Percentiles rank a stretch among this genome's conserved stretches.
phyloP scores from a whole-genome alignment of 2,797 vertebrate genomes.

The Spinus pinus region DNA sequence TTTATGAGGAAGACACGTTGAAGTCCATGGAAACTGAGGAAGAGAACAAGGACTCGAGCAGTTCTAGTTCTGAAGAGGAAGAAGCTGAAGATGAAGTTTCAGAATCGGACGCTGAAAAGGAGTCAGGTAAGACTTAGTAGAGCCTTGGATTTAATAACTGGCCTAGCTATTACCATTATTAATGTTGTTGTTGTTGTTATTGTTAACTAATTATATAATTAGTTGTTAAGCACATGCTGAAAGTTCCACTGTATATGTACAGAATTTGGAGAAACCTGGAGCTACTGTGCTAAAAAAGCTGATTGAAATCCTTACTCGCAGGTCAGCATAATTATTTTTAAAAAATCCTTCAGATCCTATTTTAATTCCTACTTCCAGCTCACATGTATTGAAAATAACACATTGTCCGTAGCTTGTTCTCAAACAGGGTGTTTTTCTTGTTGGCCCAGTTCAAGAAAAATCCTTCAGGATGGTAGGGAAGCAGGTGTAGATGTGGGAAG shows the following conservation, averaged over 20 bases:
- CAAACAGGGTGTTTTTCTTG: not conserved
- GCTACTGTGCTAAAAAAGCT: not conserved
- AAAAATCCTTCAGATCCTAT: not conserved
- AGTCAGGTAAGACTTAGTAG: constrained; percentile 63
- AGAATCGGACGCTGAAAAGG: constrained; percentile 77
- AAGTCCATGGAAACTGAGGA: constrained; percentile 72
- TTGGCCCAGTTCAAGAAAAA: not conserved
- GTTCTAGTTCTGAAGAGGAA: constrained; percentile 78
- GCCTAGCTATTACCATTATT: not conserved
- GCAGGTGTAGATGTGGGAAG: not conserved
- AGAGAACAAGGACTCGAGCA: constrained; percentile 76
- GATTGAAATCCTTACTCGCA: not conserved
- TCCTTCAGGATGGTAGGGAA: not conserved
- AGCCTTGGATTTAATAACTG: not conserved
- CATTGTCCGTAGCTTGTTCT: not conserved
- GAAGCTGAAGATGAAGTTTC: constrained; percentile 78
- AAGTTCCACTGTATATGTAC: not conserved
- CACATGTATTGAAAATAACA: not conserved
- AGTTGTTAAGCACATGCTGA: not conserved
- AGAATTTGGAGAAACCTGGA: not conserved
- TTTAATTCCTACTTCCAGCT: not conserved
- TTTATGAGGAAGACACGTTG: constrained; percentile 71
- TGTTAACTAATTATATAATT: not conserved
- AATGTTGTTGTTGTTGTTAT: not conserved
- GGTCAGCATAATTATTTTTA: not conserved